These are phyloP conservation scores for Macrobrachium nipponense DNA, from an alignment of 1,140 invertebrate species.

Conservation along the genomic window DNA sequence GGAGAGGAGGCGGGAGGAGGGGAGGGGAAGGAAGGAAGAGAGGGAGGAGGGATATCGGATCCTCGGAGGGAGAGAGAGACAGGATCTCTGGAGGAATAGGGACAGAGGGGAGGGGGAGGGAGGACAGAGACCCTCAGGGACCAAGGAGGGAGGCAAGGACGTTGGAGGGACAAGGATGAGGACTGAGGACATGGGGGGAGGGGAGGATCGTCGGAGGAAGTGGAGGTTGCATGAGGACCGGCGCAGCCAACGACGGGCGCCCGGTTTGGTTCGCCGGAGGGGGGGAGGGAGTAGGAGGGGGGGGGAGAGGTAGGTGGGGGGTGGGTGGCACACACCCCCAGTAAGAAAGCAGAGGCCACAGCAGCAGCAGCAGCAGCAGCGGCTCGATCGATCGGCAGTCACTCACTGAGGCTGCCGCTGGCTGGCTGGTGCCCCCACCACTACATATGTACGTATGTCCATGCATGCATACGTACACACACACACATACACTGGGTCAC, in stretches of 20 bases:
- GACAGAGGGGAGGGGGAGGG: no score
- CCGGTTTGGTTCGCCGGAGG: no score
- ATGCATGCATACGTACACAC: constrained; percentile 18
- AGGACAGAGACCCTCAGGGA: no score
- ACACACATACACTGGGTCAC: constrained; percentile 10
- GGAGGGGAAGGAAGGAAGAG: not conserved
- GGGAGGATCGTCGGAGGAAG: not conserved
- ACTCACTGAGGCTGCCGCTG: not conserved
- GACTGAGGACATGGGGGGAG: not conserved
- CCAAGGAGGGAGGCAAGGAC: not conserved
- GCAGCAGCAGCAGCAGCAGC: not conserved
- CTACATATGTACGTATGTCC: not conserved
- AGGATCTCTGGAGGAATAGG: no score
- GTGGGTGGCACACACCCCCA: no score
- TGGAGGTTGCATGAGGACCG: constrained; percentile 2
- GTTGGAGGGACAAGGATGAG: not conserved
- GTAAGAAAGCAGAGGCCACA: no score
- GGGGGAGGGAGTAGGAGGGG: no score
- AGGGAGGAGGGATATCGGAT: no score
- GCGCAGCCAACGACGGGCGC: not conserved
- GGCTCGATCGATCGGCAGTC: constrained; percentile 16
- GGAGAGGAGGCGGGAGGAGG: not conserved
- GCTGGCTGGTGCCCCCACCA: not conserved
- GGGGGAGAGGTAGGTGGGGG: no score
- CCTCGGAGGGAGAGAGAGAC: no score